phyloP scores from a whole-genome alignment of 2,888 invertebrate genomes.

The Pristionchus maxplancki region DNA sequence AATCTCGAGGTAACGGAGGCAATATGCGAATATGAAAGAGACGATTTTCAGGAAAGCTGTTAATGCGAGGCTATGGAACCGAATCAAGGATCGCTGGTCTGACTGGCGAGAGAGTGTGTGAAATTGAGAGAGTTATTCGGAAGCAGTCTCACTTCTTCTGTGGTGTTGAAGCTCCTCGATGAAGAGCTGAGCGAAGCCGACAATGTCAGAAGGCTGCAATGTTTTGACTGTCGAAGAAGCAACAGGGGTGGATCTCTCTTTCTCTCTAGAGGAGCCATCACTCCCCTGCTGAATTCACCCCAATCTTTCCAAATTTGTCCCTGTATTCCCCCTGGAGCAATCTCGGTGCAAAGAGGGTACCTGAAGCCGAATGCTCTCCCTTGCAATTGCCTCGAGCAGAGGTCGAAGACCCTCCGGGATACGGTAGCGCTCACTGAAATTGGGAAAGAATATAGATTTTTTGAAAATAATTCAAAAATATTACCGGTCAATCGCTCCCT shows the following conservation, averaged over 20 bases:
- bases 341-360: neutral
- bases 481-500: slow-evolving; percentile 1
- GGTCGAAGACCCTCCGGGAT: slow-evolving; percentile 74
- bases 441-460: neutral
- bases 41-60: neutral
- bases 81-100: neutral
- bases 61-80: neutral
- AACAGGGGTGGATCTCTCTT: too few species aligned
- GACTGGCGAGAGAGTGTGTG: neutral
- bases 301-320: slow-evolving; percentile 52
- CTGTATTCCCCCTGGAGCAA: slow-evolving; percentile 57
- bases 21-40: neutral
- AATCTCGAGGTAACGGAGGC: neutral
- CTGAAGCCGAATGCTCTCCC: slow-evolving; percentile 61
- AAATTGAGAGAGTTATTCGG: neutral
- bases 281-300: neutral
- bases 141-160: slow-evolving; percentile 61
- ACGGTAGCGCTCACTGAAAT: slow-evolving; percentile 62
- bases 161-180: slow-evolving; percentile 72
- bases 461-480: neutral
- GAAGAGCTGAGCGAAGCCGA: slow-evolving; percentile 71
- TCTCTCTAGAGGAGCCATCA: neutral
- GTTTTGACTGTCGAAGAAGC: too few species aligned
- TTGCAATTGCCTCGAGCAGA: slow-evolving; percentile 70
- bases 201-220: slow-evolving; percentile 71